Evolutionary conservation across 2,888 invertebrate species (phyloP), one percentile per base, ranked within the genome.

Genomic region (Podotricha telesiphe): DNA sequence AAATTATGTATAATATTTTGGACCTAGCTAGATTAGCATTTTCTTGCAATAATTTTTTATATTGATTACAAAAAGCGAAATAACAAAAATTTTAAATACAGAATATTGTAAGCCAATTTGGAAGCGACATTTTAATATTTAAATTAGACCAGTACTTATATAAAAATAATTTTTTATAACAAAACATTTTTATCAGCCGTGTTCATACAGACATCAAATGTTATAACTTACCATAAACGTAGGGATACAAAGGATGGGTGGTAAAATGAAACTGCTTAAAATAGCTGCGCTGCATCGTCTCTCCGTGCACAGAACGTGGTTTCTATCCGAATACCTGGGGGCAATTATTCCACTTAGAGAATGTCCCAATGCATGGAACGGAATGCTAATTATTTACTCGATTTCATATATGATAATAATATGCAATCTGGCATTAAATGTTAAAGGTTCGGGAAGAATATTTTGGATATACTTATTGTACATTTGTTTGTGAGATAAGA

Each of bases 161-260:
- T 10, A 37, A 37, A 37, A 37, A 10, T 10, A 37, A 37, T 37
- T 37, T 37, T 37, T 7, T 37, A 7, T 37, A 10, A 8, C 1
- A 10, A 37, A 37, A 37, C 2, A 28, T 4, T 28, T 28, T 28
- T 28, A 28, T 28, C 2, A 2, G 28, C 28, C n/a, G 28, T 6
- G 28, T 6, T 28, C 28, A 37, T 37, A 7, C 37, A 8, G 8
- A 7, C 10, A 37, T 37, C 3, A 37, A 37, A 37, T 37, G 1
- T 37, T 37, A 37, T 4, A 55, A 71, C 86, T 86, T 79, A 93
- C 95, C 85, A 97, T 94, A 83, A 96, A 97, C 62, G 97, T 96
- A 0, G 98, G 98, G 67, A 96, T 94, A 85, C 98, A 98, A 20
- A 98, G 94, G 65, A 98, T 88, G 0, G 97, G 94, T 3, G 98